phyloP scores from a whole-genome alignment of 2,888 invertebrate genomes.

The Drosophila stalkeri region DNA sequence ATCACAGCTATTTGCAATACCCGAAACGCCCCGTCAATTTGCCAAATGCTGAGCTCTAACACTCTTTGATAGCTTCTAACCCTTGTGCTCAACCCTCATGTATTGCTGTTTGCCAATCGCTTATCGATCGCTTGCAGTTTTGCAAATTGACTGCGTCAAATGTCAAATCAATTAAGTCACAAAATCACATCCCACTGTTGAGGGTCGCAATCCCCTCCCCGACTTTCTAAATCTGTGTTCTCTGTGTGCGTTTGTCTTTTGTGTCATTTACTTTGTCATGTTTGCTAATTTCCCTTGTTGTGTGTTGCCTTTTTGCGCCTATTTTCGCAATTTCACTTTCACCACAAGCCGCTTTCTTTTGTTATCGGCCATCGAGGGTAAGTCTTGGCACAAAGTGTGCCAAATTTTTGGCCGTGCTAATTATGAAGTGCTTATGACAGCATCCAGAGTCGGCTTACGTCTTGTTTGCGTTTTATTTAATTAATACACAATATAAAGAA shows the following conservation, averaged over 20 bases:
- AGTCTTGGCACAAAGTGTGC: constrained; percentile 60
- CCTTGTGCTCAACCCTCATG: constrained; percentile 38
- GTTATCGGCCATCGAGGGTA: constrained; percentile 39
- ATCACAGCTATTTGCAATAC: constrained; percentile 24
- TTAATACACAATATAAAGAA: constrained; percentile 36
- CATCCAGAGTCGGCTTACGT: constrained; percentile 10
- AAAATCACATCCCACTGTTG: constrained; percentile 53
- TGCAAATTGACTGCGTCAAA: constrained; percentile 75
- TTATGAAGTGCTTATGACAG: constrained; percentile 75
- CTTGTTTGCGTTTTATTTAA: constrained; percentile 26
- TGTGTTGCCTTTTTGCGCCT: constrained; percentile 46
- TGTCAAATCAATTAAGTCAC: constrained; percentile 79
- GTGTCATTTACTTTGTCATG: constrained; percentile 75
- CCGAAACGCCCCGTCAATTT: constrained; percentile 59
- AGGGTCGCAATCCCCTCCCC: constrained; percentile 49
- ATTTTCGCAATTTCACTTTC: constrained; percentile 75
- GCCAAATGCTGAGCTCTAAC: constrained; percentile 38
- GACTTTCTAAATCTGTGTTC: constrained; percentile 15
- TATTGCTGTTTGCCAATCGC: constrained; percentile 58
- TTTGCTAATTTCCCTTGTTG: constrained; percentile 77
- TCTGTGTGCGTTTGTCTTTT: constrained; percentile 42
- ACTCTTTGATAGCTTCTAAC: constrained; percentile 25
- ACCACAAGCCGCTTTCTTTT: constrained; percentile 62
- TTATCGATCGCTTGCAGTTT: constrained; percentile 63
- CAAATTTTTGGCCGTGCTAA: constrained; percentile 61